phyloP scores from a whole-genome alignment of 2,888 invertebrate genomes.

The Abscondita cerata region DNA sequence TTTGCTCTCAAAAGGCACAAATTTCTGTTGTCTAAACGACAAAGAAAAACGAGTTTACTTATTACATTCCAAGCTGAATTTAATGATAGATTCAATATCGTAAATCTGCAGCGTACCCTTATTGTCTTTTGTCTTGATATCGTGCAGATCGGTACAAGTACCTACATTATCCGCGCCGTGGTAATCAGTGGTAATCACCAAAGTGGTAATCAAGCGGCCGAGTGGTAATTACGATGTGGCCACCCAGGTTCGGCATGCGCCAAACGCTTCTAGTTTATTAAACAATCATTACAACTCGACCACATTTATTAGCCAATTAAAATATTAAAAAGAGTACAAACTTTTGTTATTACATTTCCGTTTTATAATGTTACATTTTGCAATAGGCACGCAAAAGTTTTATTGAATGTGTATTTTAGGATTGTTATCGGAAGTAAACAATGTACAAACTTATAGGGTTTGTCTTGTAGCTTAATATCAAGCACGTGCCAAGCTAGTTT shows the following conservation, averaged over 20 bases:
- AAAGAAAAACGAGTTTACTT: conserved; percentile 6
- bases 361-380: no score
- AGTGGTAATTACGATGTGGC: conserved; percentile 37
- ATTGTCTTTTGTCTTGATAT: conserved; percentile 38
- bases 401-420: conserved; percentile 5
- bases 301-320: conserved; percentile 39
- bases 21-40: neutral
- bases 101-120: conserved; percentile 25
- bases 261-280: conserved; percentile 32
- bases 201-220: conserved; percentile 39
- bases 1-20: no score
- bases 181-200: conserved; percentile 42
- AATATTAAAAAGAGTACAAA: conserved; percentile 29
- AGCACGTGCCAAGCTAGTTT: conserved; percentile 9
- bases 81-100: conserved; percentile 25
- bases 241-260: conserved; percentile 33
- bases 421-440: conserved; percentile 5
- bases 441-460: conserved; percentile 5
- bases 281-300: conserved; percentile 30
- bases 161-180: conserved; percentile 33
- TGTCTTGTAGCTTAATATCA: conserved; percentile 6
- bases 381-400: no score
- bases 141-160: conserved; percentile 33
- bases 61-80: conserved; percentile 9
- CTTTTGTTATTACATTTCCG: conserved; percentile 17